Conservation (phyloP, 1,140 invertebrate genomes). For the Magallana ariakensis region DNA sequence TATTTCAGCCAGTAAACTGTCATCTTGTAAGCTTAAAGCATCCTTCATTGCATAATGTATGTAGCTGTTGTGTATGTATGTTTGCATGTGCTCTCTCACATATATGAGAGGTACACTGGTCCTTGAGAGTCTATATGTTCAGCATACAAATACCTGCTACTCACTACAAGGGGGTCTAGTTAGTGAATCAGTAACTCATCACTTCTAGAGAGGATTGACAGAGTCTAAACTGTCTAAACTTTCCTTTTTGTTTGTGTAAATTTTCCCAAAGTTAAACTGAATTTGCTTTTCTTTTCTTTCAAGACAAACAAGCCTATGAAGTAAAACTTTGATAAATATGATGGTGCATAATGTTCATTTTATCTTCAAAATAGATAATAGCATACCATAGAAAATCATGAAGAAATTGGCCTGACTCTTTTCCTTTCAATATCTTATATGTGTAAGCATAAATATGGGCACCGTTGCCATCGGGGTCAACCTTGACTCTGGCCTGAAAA, state of each 20-base stretch:
- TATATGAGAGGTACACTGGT: neutral
- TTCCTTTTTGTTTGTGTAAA: too few relatives aligned
- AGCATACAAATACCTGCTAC: too few relatives aligned
- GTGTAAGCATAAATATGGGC: conserved; percentile 81
- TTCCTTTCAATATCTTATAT: conserved; percentile 79
- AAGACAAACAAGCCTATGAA: neutral
- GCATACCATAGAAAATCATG: conserved; percentile 81
- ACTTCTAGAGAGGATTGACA: too few relatives aligned
- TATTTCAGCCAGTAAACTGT: too few relatives aligned
- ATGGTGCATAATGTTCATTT: neutral
- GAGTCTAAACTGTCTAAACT: too few relatives aligned
- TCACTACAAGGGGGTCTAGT: too few relatives aligned
- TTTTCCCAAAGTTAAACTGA: too few relatives aligned
- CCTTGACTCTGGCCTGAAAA: conserved; percentile 79
- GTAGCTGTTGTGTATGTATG: neutral
- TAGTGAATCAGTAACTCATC: too few relatives aligned
- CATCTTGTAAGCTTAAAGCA: too few relatives aligned
- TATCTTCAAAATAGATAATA: neutral
- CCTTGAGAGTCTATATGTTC: too few relatives aligned
- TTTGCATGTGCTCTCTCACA: neutral
- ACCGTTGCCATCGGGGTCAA: conserved; percentile 82
- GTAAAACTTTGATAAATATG: neutral
- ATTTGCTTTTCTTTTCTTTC: neutral
- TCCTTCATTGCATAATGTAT: too few relatives aligned
- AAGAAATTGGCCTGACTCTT: conserved; percentile 78